These are phyloP conservation scores for Neoaliturus tenellus DNA, from an alignment of 2,888 invertebrate genomes.

Conservation along the genomic window DNA sequence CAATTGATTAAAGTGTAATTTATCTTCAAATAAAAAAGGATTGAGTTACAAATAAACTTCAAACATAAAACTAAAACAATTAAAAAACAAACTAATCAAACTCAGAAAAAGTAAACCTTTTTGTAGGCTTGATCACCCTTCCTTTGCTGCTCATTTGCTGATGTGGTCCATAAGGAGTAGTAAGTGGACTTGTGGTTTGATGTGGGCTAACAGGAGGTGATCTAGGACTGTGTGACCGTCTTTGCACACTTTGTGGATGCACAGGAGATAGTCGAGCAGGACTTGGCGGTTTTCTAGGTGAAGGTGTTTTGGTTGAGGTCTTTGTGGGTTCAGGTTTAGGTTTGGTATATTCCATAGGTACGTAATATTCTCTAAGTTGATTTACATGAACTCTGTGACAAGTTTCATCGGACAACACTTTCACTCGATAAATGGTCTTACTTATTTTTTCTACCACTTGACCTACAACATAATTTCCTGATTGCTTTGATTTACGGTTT, in stretches of 20 bases:
- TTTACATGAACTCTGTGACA: constrained; percentile 6
- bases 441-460: not conserved
- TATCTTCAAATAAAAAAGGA: too few relatives aligned
- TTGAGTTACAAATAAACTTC: too few relatives aligned
- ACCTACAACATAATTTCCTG: not conserved
- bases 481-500: not conserved
- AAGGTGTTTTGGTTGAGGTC: not conserved
- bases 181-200: too few relatives aligned
- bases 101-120: not conserved
- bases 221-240: not conserved
- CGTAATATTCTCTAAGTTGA: not conserved
- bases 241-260: too few relatives aligned
- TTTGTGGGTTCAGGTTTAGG: too few relatives aligned
- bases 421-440: too few relatives aligned
- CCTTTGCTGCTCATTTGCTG: not conserved
- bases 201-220: not conserved
- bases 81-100: not conserved
- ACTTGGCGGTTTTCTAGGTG: not conserved
- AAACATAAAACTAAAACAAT: too few relatives aligned
- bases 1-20: too few relatives aligned
- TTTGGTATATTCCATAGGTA: too few relatives aligned
- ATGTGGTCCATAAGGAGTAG: not conserved
- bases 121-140: too few relatives aligned
- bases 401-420: not conserved
- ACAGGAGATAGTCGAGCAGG: too few relatives aligned